Evolutionary conservation across 2,797 vertebrate species (phyloP).

Genomic region (Anguilla megastoma): DNA sequence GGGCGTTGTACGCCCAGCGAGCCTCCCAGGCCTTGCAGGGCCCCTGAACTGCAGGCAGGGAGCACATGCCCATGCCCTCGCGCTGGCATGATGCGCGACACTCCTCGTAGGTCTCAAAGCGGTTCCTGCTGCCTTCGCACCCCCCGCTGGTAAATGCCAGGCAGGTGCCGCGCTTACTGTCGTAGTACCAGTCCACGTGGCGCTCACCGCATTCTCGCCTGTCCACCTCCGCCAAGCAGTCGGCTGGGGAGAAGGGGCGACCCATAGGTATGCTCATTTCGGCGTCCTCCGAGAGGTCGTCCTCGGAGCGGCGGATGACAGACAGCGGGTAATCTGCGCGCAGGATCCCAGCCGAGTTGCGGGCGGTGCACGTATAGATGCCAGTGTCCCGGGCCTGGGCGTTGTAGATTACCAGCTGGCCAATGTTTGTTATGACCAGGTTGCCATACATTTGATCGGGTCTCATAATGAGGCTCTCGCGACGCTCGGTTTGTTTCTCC

Average conservation of each 20-base stretch:
- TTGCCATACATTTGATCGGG: constrained; percentile 98
- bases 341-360: constrained; percentile 83
- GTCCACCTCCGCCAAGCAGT: constrained; percentile 81
- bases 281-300: constrained; percentile 70
- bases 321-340: constrained; percentile 90
- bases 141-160: constrained; percentile 80
- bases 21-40: constrained; percentile 89
- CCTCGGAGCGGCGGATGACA: constrained; percentile 70
- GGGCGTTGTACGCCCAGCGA: constrained; percentile 89
- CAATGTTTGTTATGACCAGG: constrained; percentile 94
- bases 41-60: constrained; percentile 87
- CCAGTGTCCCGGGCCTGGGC: constrained; percentile 88
- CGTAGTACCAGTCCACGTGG: constrained; percentile 86
- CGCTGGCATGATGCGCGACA: constrained; percentile 82
- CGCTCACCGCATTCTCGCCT: constrained; percentile 72
- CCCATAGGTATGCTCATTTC: constrained; percentile 62
- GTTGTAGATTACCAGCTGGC: constrained; percentile 94
- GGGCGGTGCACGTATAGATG: constrained; percentile 89
- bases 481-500: constrained; percentile 90
- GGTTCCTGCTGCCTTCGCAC: constrained; percentile 81
- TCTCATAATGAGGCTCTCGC: constrained; percentile 85
- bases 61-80: constrained; percentile 77
- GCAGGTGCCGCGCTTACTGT: constrained; percentile 80
- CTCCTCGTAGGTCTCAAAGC: constrained; percentile 89
- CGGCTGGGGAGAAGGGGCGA: constrained; percentile 69